Evolutionary conservation across 2,888 invertebrate genomes (phyloP), one percentile per base, ranked within the genome.

Genomic region (Melanotus villosus): DNA sequence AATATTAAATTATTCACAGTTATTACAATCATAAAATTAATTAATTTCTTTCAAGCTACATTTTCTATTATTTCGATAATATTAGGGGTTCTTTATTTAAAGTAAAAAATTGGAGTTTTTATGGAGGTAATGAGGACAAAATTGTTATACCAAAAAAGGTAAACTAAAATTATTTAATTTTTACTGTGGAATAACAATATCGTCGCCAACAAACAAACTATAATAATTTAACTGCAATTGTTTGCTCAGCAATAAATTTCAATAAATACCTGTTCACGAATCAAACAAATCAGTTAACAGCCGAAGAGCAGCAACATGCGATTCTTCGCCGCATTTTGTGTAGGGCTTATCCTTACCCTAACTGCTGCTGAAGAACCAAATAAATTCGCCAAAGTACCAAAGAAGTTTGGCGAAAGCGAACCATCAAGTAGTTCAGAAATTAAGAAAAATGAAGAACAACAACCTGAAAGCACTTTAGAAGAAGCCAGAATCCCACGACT

Each of bases 231-330:
- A n/a, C n/a, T n/a, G n/a, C n/a, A 36, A 45, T 16, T 60, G 67
- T 41, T 16, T 60, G 52, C 41, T 67, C 60, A 52, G 60, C 59
- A 36, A 1, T n/a, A 14, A 7, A 7, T 34, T 21, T 5, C 3
- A 47, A 58, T 65, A 69, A 69, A 63, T 59, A 57, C 32, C 12
- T 7, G 30, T 16, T 2, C 16, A 4, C 23, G 2, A 14, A 10
- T n/a, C 19, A n/a, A 36, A 56, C 12, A 45, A 47, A 32, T 60
- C 41, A 56, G 32, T 59, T 47, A 62, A 16, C 50, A 56, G 23
- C 63, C 38, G 54, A 50, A 52, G 34, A 58, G 23, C 56, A 70
- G 41, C 43, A 65, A 70, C 60, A 76, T 75, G 76, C 68, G 68
- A 70, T 63, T 70, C 50, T 70, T 72, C 41, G 45, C 59, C 23